A percentile compares a stretch with the other conserved stretches of the same genome.
phyloP scores from a whole-genome alignment of 2,888 invertebrate genomes.

The Melangyna quadrimaculata region DNA sequence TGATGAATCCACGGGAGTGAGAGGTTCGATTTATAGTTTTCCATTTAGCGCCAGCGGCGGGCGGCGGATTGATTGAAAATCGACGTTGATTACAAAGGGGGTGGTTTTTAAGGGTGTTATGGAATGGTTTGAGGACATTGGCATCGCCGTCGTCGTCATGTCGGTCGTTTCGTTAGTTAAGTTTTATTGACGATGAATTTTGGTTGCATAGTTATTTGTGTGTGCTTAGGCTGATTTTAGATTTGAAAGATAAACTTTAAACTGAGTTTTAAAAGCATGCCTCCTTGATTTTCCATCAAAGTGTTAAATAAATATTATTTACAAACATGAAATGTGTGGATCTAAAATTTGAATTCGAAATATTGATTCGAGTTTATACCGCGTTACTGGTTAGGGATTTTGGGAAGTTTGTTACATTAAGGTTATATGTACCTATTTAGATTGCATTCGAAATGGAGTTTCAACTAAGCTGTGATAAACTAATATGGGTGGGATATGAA shows the following conservation, averaged over 20 bases:
- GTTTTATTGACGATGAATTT: slow-evolving; percentile 20
- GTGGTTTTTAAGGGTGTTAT: background rate
- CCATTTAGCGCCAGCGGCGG: too few relatives aligned
- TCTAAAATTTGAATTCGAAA: background rate
- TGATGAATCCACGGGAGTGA: background rate
- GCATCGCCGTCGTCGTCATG: background rate
- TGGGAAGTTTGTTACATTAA: background rate
- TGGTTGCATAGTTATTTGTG: background rate
- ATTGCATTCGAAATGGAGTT: background rate
- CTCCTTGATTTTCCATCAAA: background rate
- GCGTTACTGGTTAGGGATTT: background rate
- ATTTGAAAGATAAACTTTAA: slow-evolving; percentile 12
- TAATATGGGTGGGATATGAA: too few relatives aligned
- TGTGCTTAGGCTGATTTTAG: slow-evolving; percentile 1
- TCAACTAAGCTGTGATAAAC: background rate
- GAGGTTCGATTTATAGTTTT: background rate
- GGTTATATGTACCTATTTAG: background rate
- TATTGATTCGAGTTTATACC: background rate
- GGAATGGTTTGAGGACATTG: background rate
- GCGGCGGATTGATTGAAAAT: slow-evolving; percentile 15
- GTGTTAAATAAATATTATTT: slow-evolving; percentile 6
- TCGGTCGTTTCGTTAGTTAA: background rate
- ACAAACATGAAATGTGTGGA: background rate
- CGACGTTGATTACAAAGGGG: background rate
- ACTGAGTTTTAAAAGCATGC: slow-evolving; percentile 10